Conservation (phyloP, 1,140 invertebrate genomes). For the Drosophila neocordata region DNA sequence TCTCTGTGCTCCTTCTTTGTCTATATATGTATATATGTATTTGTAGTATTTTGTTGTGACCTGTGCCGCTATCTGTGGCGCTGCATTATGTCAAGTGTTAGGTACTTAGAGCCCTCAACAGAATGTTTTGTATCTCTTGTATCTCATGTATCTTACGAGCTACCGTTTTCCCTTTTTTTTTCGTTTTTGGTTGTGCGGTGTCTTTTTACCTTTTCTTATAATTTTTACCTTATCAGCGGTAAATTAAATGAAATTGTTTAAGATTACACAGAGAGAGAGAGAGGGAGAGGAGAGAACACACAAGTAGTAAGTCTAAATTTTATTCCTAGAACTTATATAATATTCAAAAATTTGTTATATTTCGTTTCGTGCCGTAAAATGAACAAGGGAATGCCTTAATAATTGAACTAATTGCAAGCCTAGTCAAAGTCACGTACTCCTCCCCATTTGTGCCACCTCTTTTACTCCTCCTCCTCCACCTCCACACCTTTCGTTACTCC, state of each 20-base stretch:
- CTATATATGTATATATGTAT: background rate
- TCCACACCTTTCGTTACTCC: constrained; percentile 5
- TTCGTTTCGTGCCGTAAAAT: constrained; percentile 65
- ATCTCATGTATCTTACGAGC: constrained; percentile 12
- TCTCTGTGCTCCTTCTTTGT: background rate
- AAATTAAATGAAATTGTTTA: constrained; percentile 61
- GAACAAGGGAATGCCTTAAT: constrained; percentile 50
- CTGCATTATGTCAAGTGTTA: constrained; percentile 79
- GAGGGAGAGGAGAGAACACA: constrained; percentile 38
- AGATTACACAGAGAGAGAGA: constrained; percentile 32
- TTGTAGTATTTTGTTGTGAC: constrained; percentile 43
- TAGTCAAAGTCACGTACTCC: constrained; percentile 67
- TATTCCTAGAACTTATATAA: constrained; percentile 27
- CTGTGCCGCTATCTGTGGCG: constrained; percentile 65
- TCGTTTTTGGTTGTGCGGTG: background rate
- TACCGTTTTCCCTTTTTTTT: constrained; percentile 32
- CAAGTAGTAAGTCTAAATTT: constrained; percentile 4
- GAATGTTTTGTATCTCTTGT: constrained; percentile 41
- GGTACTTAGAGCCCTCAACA: constrained; percentile 69
- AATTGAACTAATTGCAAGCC: constrained; percentile 80
- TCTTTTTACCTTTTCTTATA: background rate
- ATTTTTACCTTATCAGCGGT: background rate
- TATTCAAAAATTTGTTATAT: constrained; percentile 53
- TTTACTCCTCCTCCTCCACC: background rate
- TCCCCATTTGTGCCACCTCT: background rate